Evolutionary conservation across 1,140 invertebrate species (phyloP).

Genomic region (Brachionus paranguensis): DNA sequence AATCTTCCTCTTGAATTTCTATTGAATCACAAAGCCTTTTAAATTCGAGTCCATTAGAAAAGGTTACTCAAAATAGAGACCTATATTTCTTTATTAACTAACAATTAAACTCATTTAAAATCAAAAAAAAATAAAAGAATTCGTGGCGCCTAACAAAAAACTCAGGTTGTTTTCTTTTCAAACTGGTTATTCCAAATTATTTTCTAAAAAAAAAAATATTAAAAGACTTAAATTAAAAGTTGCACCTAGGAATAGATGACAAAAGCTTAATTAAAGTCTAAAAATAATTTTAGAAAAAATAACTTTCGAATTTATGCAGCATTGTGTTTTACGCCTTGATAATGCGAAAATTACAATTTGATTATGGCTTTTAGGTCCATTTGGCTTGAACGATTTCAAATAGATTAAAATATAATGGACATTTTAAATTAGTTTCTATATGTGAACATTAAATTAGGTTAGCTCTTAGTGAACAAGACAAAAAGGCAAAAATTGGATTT

Average conservation of each 20-base stretch:
- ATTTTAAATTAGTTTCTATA: not conserved
- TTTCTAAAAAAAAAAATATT: not conserved
- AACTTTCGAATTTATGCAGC: not conserved
- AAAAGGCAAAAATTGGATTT: not conserved
- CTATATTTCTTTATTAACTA: not conserved
- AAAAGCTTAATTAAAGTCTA: not conserved
- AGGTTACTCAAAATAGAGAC: not conserved
- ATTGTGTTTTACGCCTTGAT: not conserved
- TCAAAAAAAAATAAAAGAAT: not conserved
- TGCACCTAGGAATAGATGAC: not conserved
- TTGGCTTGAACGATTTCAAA: not conserved
- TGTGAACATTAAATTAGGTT: not conserved
- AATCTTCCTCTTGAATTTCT: not conserved
- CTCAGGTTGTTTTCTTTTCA: not conserved
- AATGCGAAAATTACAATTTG: conserved; percentile 5
- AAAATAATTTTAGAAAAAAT: not conserved
- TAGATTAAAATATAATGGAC: not conserved
- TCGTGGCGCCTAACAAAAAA: not conserved
- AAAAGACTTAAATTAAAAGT: not conserved
- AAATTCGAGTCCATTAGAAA: not conserved
- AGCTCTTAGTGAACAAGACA: not conserved
- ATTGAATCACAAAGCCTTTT: not conserved
- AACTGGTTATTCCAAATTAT: not conserved
- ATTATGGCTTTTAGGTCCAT: not conserved
- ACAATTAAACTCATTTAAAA: not conserved